Base-by-base conservation (phyloP, 1,140 invertebrate genomes). In the Harpegnathos saltator region DNA sequence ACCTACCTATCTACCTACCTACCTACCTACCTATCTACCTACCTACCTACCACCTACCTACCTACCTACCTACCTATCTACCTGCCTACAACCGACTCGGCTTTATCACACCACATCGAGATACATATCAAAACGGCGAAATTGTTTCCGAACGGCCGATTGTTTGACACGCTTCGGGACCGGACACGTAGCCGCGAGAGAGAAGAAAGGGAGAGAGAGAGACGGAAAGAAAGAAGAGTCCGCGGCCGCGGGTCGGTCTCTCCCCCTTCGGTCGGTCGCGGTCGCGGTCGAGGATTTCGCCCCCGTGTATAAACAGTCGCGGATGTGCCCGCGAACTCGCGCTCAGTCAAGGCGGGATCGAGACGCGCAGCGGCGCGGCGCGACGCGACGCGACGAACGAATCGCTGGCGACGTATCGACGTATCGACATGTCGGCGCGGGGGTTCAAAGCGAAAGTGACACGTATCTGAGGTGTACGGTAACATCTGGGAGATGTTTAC, bases 141-240 rank as follows among this genome's bases (percentile, higher is more conserved):
- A 80, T 69, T 80, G 75, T 80, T 80, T 80, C 69, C 65, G 33
- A 80, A 80, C 65, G 33, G 75, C 50, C 75, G 29, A 78, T 78
- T 78, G 75, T 78, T 78, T 56, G 75, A 63, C 63, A 69, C 33
- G 48, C 75, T 68, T 54, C 50, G 22, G 12, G 22, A 14, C 26
- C 29, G 15, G 38, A 48, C 11, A 24, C 38, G 29, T 22, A n/a
- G 14, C 14, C 26, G 50, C n/a, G n/a, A n/a, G n/a, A n/a, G n/a
- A 26, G 14, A 22, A 26, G 9, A 75, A 19, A 33, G 11, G 65
- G 29, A 22, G 0, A 22, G 19, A n/a, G n/a, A n/a, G n/a, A 26
- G 14, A 22, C n/a, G 44, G 9, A 75, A 19, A 33, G 11, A 44
- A 52, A 22, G 0, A 22, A n/a, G n/a, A n/a, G n/a, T n/a, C n/a